Conservation (phyloP, 2,797 vertebrate genomes). For the Pterois miles region DNA sequence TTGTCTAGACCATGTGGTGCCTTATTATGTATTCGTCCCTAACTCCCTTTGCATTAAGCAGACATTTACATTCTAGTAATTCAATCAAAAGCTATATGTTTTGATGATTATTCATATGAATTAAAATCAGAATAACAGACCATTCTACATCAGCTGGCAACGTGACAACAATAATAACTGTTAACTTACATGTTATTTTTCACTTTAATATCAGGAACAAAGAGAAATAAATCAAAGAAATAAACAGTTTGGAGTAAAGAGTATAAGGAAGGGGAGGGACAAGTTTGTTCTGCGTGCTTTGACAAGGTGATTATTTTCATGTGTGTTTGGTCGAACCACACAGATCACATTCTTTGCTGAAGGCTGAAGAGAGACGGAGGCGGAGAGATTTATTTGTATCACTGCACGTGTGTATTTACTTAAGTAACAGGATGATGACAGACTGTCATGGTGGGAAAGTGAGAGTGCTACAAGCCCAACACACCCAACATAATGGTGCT, state of each 20-base stretch:
- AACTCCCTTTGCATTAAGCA: background rate
- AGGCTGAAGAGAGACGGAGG: conserved; percentile 2
- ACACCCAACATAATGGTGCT: conserved; percentile 2
- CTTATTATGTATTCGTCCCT: background rate
- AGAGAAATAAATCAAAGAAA: background rate
- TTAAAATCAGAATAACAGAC: background rate
- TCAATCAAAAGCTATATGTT: background rate
- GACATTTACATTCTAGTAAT: background rate
- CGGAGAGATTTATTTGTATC: conserved; percentile 16
- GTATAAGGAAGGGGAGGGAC: background rate
- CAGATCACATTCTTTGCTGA: conserved; percentile 63
- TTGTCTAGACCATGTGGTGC: background rate
- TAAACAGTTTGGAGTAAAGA: background rate
- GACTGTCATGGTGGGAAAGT: conserved; percentile 52
- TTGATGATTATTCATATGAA: background rate
- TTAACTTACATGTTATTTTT: background rate
- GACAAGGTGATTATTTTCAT: conserved; percentile 11
- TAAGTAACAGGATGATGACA: conserved; percentile 13
- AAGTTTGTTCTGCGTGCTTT: background rate
- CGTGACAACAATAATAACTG: background rate
- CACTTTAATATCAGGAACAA: background rate
- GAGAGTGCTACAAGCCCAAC: background rate
- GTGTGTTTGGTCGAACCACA: conserved; percentile 25
- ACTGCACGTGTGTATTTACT: conserved; percentile 8
- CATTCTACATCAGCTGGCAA: background rate